phyloP scores from a whole-genome alignment of 2,113 vertebrate genomes.

The Pseudolaguvia tuberculata region DNA sequence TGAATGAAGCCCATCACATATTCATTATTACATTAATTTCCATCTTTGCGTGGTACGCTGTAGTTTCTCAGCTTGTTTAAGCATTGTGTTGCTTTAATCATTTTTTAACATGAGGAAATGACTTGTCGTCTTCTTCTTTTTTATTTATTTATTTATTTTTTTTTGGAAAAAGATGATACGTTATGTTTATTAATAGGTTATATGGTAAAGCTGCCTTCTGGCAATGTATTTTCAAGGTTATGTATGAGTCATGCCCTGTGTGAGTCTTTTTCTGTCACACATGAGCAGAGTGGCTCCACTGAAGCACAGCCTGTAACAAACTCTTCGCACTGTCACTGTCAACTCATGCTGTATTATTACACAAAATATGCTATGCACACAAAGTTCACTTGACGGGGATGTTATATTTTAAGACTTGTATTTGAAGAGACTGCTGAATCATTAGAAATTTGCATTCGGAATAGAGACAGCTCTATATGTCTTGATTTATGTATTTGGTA shows the following conservation, averaged over 20 bases:
- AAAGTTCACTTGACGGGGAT: slow-evolving; percentile 46
- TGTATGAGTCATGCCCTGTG: slow-evolving; percentile 42
- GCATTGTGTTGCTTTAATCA: slow-evolving; percentile 17
- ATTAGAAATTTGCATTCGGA: slow-evolving; percentile 27
- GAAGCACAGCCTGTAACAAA: slow-evolving; percentile 39
- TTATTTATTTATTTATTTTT: slow-evolving; percentile 12
- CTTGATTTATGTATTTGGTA: background rate
- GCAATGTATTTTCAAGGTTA: slow-evolving; percentile 51
- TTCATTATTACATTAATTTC: slow-evolving; percentile 33
- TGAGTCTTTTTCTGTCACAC: slow-evolving; percentile 44
- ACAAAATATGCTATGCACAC: slow-evolving; percentile 41
- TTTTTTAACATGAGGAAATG: slow-evolving; percentile 12
- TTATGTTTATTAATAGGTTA: slow-evolving; percentile 50
- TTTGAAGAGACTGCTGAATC: slow-evolving; percentile 35
- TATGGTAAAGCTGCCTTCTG: slow-evolving; percentile 40
- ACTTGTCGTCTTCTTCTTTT: slow-evolving; percentile 2
- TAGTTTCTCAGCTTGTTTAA: background rate
- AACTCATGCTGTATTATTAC: slow-evolving; percentile 38
- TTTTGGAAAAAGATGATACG: slow-evolving; percentile 20
- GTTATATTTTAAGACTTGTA: slow-evolving; percentile 31
- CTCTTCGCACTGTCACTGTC: slow-evolving; percentile 36
- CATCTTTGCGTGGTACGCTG: slow-evolving; percentile 9
- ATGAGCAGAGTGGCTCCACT: slow-evolving; percentile 30
- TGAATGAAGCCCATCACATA: slow-evolving; percentile 13
- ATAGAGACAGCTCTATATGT: slow-evolving; percentile 8